Conservation (phyloP, 2,113 vertebrate genomes). For the Python bivittatus region DNA sequence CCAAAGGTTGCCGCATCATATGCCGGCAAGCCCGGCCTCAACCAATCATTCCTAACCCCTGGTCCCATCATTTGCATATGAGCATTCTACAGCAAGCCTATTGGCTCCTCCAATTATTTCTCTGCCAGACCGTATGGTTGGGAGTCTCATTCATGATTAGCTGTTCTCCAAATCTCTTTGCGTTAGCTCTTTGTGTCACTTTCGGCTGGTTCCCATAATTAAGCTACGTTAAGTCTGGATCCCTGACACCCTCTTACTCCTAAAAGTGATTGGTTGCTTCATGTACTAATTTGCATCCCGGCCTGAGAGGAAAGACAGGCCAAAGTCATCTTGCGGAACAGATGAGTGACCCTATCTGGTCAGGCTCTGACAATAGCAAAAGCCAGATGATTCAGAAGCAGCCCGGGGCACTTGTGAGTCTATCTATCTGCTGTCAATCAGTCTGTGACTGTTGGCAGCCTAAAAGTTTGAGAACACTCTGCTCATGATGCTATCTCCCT, state of each 20-base stretch:
- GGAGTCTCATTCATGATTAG: neutral
- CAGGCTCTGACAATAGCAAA: neutral
- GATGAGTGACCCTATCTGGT: neutral
- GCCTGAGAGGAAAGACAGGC: neutral
- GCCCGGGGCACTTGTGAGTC: neutral
- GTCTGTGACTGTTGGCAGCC: neutral
- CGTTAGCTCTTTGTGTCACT: neutral
- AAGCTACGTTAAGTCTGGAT: neutral
- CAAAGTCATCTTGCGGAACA: conserved; percentile 9
- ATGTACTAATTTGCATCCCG: conserved; percentile 4
- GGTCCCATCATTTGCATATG: neutral
- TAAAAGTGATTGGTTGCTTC: neutral
- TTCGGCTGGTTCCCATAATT: neutral
- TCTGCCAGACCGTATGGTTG: neutral
- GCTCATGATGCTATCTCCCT: neutral
- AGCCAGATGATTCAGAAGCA: conserved; percentile 21
- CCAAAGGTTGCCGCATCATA: neutral
- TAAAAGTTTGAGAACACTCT: conserved; percentile 4
- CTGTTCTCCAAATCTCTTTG: neutral
- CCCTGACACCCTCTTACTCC: neutral
- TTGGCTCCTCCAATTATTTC: neutral
- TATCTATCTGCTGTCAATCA: conserved; percentile 18
- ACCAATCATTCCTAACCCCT: neutral
- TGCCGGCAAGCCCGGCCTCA: neutral
- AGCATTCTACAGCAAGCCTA: neutral